phyloP scores from a whole-genome alignment of 2,113 vertebrate genomes.

The Glaucomys volans region DNA sequence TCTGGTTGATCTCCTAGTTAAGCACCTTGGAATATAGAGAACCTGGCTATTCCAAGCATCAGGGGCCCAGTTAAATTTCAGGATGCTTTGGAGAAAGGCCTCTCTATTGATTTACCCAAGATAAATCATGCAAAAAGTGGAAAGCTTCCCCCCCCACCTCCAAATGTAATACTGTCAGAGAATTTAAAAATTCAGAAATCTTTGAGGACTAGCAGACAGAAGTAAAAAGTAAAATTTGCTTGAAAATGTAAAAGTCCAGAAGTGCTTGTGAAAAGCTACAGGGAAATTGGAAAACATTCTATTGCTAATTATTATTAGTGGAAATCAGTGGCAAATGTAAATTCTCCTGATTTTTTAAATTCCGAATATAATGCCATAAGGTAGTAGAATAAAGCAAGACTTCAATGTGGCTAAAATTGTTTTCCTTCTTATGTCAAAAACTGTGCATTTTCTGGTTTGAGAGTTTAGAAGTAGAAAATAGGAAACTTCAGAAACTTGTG shows the following conservation, averaged over 20 bases:
- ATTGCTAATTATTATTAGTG: not conserved
- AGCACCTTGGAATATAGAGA: not conserved
- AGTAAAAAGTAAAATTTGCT: slow-evolving; percentile 17
- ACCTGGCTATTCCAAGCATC: not conserved
- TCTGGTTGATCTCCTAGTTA: not conserved
- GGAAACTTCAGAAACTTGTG: slow-evolving; percentile 46
- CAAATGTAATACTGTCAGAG: not conserved
- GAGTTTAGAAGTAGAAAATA: slow-evolving; percentile 21
- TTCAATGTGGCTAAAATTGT: not conserved
- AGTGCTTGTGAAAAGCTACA: not conserved
- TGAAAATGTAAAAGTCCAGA: slow-evolving; percentile 41
- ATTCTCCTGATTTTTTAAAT: not conserved
- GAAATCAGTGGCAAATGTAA: not conserved
- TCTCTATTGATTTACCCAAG: slow-evolving; percentile 3
- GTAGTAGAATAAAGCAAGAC: not conserved
- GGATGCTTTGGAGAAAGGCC: not conserved
- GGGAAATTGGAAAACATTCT: not conserved
- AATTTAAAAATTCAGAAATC: slow-evolving; percentile 39
- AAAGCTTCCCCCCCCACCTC: not conserved
- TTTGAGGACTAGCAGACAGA: slow-evolving; percentile 10
- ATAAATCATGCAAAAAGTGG: not conserved
- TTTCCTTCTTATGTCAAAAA: not conserved
- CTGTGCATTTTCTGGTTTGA: not conserved
- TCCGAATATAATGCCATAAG: not conserved
- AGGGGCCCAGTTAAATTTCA: slow-evolving; percentile 26